Conservation (phyloP, 2,113 vertebrate genomes). For the Falco punctatus region DNA sequence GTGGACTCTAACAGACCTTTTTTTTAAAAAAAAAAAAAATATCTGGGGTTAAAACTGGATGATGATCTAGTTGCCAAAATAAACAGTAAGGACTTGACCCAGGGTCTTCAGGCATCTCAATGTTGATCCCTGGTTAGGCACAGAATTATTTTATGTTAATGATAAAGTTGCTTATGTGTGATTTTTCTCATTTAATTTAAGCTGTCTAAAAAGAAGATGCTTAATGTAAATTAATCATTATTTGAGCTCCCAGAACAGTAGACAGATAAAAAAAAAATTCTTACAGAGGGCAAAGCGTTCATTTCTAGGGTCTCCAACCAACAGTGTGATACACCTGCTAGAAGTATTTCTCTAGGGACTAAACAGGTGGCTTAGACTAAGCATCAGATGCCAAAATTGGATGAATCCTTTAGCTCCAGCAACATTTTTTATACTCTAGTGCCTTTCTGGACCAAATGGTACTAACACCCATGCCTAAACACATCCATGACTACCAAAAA, state of each 20-base stretch:
- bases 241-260: background rate
- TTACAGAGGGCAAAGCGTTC: background rate
- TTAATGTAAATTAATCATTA: background rate
- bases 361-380: background rate
- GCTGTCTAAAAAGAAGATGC: background rate
- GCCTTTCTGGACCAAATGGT: background rate
- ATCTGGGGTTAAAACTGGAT: too few relatives aligned
- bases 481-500: background rate
- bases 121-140: background rate
- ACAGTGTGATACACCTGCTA: fast-evolving
- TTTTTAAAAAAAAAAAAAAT: too few relatives aligned
- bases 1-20: too few relatives aligned
- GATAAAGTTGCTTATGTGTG: background rate
- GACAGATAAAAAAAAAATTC: background rate
- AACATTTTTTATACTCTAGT: background rate
- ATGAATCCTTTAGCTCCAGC: background rate
- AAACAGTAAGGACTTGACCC: background rate
- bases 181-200: background rate
- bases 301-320: background rate
- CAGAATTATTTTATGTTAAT: background rate
- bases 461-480: background rate
- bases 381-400: background rate
- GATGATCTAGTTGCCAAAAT: background rate
- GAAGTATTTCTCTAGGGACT: background rate
- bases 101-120: background rate